Evolutionary conservation across 2,888 invertebrate species (phyloP).

Genomic region (Apodemia duryi): DNA sequence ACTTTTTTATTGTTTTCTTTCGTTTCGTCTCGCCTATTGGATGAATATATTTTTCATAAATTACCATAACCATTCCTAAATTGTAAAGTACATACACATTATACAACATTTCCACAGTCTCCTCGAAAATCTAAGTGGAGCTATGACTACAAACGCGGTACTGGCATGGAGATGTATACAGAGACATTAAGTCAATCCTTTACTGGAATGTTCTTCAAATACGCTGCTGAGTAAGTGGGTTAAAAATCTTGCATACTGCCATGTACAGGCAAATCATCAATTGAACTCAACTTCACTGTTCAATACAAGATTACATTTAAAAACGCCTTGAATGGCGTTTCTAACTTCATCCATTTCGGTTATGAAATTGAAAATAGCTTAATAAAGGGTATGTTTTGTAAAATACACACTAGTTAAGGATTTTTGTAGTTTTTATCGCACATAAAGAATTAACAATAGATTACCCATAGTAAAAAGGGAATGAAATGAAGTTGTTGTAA

Average conservation of each 20-base stretch:
- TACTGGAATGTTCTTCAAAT: constrained; percentile 98
- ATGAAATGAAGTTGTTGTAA: background rate
- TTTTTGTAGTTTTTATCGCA: constrained; percentile 10
- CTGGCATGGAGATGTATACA: constrained; percentile 99
- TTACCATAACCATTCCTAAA: background rate
- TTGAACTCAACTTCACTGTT: constrained; percentile 37
- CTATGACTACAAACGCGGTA: constrained; percentile 99
- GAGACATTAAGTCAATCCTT: constrained; percentile 98
- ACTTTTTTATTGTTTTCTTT: too few relatives aligned
- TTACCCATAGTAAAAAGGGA: background rate
- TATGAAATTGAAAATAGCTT: background rate
- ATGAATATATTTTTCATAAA: background rate
- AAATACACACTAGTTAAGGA: constrained; percentile 17
- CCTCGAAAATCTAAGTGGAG: constrained; percentile 98
- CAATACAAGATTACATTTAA: constrained; percentile 19
- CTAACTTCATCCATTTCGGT: constrained; percentile 11
- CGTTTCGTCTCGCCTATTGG: too few relatives aligned
- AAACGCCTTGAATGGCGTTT: background rate
- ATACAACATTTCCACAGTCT: constrained; percentile 85
- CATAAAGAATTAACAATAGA: constrained; percentile 8
- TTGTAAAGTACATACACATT: constrained; percentile 34
- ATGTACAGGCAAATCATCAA: constrained; percentile 46
- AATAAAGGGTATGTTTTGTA: constrained; percentile 18
- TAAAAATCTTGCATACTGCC: constrained; percentile 57
- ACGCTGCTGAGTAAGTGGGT: constrained; percentile 98